phyloP scores from a whole-genome alignment of 2,113 vertebrate genomes.

The Setophaga petechia region DNA sequence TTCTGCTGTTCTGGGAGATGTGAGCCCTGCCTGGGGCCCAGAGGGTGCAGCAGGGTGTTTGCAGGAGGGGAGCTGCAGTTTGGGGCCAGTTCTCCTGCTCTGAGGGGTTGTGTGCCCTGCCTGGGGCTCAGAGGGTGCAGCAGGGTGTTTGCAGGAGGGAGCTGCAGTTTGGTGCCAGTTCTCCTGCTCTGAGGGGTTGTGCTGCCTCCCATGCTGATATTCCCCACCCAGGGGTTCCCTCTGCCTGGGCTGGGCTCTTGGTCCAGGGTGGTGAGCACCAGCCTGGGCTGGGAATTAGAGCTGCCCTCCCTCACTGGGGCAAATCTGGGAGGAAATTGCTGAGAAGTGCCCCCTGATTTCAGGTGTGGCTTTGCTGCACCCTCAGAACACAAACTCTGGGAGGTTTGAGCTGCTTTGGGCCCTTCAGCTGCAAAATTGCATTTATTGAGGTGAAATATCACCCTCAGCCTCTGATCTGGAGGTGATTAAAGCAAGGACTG shows the following conservation, averaged over 20 bases:
- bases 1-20: too few relatives aligned
- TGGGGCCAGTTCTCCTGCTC: background rate
- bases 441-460: background rate
- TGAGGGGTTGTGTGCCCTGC: background rate
- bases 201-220: background rate
- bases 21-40: too few relatives aligned
- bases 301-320: background rate
- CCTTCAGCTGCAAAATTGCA: background rate
- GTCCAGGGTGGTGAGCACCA: background rate
- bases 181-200: too few relatives aligned
- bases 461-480: background rate
- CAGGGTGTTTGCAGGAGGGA: background rate
- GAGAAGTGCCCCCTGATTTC: background rate
- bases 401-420: background rate
- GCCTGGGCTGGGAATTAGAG: background rate
- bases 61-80: too few relatives aligned
- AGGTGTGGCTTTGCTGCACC: background rate
- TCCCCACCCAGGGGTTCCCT: background rate
- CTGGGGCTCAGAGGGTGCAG: background rate
- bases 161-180: background rate
- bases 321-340: background rate
- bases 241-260: background rate
- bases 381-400: background rate
- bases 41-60: too few relatives aligned
- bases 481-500: background rate